Base-by-base conservation (phyloP, 1,140 invertebrate genomes). In the Calephelis nemesis region DNA sequence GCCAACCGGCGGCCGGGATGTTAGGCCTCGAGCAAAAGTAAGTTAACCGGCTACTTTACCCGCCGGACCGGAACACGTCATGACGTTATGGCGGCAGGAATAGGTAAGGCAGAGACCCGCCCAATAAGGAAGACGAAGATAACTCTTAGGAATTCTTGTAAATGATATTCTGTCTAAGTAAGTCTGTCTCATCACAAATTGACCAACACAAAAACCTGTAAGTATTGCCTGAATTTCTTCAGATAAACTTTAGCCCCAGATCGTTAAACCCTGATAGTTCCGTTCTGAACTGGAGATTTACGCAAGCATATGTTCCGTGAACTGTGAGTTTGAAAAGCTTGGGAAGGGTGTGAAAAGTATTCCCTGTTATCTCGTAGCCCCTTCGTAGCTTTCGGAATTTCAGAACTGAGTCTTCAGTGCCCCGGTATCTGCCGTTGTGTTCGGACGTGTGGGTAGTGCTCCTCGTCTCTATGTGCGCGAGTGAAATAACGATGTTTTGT, bases 331-430 rank as follows among this genome's bases (percentile, higher is more conserved):
- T 60, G 64, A 30, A 58, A 58, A 58, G 54, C 48, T 63, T 47
- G 63, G 47, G 68, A 67, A 68, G 71, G 68, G 72, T 60, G 69
- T 65, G 70, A 76, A 58, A 9, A 39, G 19, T 71, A 73, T 66
- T 62, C 48, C 54, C 63, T 58, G 64, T 69, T 69, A 62, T 65
- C 52, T 62, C 62, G 42, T 62, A 62, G 47, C 50, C 10, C 7
- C 19, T 68, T 30, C 69, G 70, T 71, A 69, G 69, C 67, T 72
- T 50, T 67, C 49, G 62, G 49, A 54, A 68, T 62, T 74, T 73
- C 72, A 77, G 69, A 45, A 65, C 75, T 76, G 79, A 82, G 81
- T 54, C 67, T 77, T 72, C 81, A 88, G 85, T 88, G 69, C 79
- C 79, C 77, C 83, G 83, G 79, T 78, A 75, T 80, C 66, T 63